A percentile compares a stretch with the other conserved stretches of the same genome.
These are phyloP conservation scores for Pandemis cinnamomeana DNA, from an alignment of 2,888 invertebrate genomes.

Conservation along the genomic window DNA sequence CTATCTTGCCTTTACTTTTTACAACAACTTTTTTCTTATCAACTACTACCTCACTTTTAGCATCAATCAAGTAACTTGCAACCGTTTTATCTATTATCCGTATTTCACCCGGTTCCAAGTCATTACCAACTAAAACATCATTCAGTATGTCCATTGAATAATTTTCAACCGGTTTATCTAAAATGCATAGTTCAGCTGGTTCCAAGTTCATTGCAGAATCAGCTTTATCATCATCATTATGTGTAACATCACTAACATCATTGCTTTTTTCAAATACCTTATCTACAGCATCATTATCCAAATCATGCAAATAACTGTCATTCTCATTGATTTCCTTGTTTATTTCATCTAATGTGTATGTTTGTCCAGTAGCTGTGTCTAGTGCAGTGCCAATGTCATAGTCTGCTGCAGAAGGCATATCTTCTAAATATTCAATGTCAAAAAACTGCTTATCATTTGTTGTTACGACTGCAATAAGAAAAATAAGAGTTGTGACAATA, in stretches of 20 bases:
- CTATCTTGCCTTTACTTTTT: neutral
- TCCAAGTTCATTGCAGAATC: neutral
- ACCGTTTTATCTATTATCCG: neutral
- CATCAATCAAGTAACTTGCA: neutral
- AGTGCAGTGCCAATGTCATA: constrained; percentile 22
- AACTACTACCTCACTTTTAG: neutral
- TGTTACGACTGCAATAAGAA: neutral
- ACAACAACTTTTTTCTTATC: neutral
- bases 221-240: neutral
- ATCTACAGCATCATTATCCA: constrained; percentile 17
- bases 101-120: neutral
- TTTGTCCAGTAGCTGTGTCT: constrained; percentile 19
- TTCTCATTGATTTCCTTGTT: constrained; percentile 2
- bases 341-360: constrained; percentile 26
- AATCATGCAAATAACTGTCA: constrained; percentile 20
- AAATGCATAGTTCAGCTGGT: neutral
- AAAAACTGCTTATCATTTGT: constrained; percentile 9
- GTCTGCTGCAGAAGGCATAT: constrained; percentile 20
- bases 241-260: neutral
- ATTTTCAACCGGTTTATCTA: neutral
- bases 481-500: neutral
- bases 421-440: constrained; percentile 19
- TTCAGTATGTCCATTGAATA: neutral
- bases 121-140: neutral
- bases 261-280: constrained; percentile 1